Conservation (phyloP, 1,140 invertebrate genomes). For the Lepidurus packardi region DNA sequence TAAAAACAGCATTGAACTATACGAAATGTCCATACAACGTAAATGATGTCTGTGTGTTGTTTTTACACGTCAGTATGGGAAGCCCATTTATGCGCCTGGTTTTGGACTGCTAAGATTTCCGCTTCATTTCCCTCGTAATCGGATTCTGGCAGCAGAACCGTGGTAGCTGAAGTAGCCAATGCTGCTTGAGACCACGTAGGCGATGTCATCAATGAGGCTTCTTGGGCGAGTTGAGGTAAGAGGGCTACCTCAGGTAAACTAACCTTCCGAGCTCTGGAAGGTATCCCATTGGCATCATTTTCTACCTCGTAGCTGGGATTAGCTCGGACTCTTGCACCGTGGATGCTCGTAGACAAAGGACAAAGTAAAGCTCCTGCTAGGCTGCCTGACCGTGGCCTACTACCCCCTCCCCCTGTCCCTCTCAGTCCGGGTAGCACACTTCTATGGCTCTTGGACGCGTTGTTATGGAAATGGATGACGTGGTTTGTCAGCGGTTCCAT, state of each 20-base stretch:
- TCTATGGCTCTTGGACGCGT: neutral
- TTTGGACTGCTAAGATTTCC: neutral
- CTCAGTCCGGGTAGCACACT: neutral
- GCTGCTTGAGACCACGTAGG: neutral
- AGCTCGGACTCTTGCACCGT: neutral
- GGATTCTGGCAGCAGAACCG: neutral
- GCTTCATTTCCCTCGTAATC: neutral
- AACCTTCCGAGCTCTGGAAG: conserved; percentile 35
- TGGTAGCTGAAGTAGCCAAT: conserved; percentile 4
- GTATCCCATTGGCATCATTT: conserved; percentile 24
- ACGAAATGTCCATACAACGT: neutral
- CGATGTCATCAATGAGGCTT: neutral
- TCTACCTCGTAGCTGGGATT: conserved; percentile 30
- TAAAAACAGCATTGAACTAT: neutral
- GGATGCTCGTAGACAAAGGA: conserved; percentile 26
- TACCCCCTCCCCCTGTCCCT: neutral
- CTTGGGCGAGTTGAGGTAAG: neutral
- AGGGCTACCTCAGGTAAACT: conserved; percentile 38
- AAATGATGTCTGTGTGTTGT: neutral
- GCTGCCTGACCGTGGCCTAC: conserved; percentile 38
- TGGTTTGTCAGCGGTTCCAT: conserved; percentile 45
- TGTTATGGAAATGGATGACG: conserved; percentile 24
- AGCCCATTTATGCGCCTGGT: neutral
- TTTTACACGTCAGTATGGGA: neutral
- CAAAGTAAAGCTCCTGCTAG: conserved; percentile 28